Percentiles rank a stretch among this genome's conserved stretches.
Conservation (phyloP, 2,888 invertebrate species). For the Pollenia labialis region DNA sequence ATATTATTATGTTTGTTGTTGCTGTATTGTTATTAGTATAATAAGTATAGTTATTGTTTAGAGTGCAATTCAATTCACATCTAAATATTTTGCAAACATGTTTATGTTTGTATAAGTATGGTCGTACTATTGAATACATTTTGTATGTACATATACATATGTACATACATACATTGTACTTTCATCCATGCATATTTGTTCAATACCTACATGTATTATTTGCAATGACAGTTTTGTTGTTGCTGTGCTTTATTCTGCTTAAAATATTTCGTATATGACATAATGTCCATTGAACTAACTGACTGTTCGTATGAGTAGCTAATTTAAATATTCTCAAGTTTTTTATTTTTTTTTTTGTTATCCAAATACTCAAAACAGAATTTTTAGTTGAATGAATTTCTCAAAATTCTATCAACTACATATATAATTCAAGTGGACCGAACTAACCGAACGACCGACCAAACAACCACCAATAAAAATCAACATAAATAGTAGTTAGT, state of each 20-base stretch:
- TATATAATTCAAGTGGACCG: background rate
- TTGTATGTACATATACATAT: background rate
- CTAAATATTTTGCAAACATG: constrained; percentile 11
- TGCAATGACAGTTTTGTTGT: constrained; percentile 1
- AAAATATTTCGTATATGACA: constrained; percentile 26
- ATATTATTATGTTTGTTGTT: constrained; percentile 29
- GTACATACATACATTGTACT: too few species aligned
- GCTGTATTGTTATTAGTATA: constrained; percentile 64
- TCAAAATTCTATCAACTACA: background rate
- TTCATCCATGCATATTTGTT: background rate
- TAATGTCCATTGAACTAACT: constrained; percentile 5
- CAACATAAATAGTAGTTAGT: background rate
- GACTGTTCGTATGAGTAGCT: background rate
- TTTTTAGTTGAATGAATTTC: constrained; percentile 30
- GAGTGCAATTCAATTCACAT: constrained; percentile 60
- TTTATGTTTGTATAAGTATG: background rate
- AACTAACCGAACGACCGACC: too few species aligned
- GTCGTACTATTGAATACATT: background rate
- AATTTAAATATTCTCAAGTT: constrained; percentile 33
- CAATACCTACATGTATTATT: constrained; percentile 11
- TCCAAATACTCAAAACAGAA: constrained; percentile 1
- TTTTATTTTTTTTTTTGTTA: constrained; percentile 22
- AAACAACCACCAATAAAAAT: background rate
- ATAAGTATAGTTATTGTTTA: constrained; percentile 64
- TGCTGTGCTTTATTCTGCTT: background rate